Evolutionary conservation across 2,797 vertebrate species (phyloP).

Genomic region (Heterohyrax brucei): DNA sequence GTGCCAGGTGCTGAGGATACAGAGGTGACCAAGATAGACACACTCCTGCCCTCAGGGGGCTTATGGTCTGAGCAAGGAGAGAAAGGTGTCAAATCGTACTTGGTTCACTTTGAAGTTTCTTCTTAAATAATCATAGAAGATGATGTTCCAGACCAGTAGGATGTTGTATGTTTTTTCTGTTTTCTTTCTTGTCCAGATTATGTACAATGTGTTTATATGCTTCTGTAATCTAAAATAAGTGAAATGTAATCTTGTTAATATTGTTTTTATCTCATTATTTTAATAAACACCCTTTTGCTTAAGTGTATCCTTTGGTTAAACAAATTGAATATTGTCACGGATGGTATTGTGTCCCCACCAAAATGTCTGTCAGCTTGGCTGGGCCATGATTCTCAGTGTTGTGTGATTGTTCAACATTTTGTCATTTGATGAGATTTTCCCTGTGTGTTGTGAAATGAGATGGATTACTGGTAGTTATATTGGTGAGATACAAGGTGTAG

Average conservation of each 20-base stretch:
- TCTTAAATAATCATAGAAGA: constrained; percentile 41
- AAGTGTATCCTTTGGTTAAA: background rate
- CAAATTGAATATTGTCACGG: background rate
- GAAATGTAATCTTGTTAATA: constrained; percentile 45
- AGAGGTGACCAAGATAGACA: background rate
- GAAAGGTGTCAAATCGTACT: background rate
- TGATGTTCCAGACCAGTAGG: background rate
- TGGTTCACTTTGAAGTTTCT: background rate
- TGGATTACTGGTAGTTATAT: too few species aligned
- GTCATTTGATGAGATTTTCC: too few species aligned
- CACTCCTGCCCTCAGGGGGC: background rate
- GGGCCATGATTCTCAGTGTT: too few species aligned
- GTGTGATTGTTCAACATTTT: too few species aligned
- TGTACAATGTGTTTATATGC: background rate
- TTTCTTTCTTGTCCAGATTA: background rate
- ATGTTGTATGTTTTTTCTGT: background rate
- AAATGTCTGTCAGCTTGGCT: too few species aligned
- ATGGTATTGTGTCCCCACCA: too few species aligned
- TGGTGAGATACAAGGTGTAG: too few species aligned
- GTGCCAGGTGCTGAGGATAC: background rate
- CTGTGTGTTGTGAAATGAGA: too few species aligned
- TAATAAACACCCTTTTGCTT: background rate
- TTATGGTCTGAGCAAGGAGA: background rate
- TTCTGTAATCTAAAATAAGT: background rate
- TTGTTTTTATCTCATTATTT: constrained; percentile 27